Evolutionary conservation across 2,797 vertebrate genomes (phyloP), one percentile per base, ranked within the genome.

Genomic region (Bryconaethiops microstoma): DNA sequence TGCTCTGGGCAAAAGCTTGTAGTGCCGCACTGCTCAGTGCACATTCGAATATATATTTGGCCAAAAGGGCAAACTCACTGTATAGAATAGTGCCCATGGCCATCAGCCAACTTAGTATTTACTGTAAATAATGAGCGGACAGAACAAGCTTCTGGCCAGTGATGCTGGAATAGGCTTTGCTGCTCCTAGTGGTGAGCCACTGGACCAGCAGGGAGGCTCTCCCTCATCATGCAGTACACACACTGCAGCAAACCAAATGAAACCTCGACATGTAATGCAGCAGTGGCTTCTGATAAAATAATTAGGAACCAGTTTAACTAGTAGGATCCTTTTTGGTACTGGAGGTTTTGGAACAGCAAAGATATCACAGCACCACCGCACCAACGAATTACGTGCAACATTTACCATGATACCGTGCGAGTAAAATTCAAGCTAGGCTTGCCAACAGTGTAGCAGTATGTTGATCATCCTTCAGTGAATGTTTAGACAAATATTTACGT

Each of bases 241-340:
- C 75, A 81, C 82, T 82, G 83, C 86, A 87, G 80, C 77, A 83
- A 78, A 72, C 45, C 40, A 13, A 14, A 54, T 65, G 21, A 40
- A 64, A 54, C 35, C 25, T 63, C 62, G 7, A 21, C 13, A 62
- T 71, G 48, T n/a, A 50, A 55, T 35, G 17, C 35, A 76, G 55
- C 48, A 64, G 14, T 64, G 7, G 13, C 13, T 50, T 40, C 25
- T 21, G 39, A 45, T 48, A 10, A 63, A 81, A 59, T 4, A 60
- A 23, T 29, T 10, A 60, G 10, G 42, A 54, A 29, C 57, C 54
- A 42, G 55, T 54, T 70, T 23, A 42, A 48, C 17, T 9, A 23
- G 69, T 39, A 35, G 4, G 1, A 19, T 65, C 5, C 29, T 14
- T 72, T 60, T 75, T 63, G n/a, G 40, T 29, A 63, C 42, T 10